Percentiles rank a stretch among this genome's conserved stretches.
Conservation (phyloP, 2,113 vertebrate genomes). For the Cricetomys ansorgei region DNA sequence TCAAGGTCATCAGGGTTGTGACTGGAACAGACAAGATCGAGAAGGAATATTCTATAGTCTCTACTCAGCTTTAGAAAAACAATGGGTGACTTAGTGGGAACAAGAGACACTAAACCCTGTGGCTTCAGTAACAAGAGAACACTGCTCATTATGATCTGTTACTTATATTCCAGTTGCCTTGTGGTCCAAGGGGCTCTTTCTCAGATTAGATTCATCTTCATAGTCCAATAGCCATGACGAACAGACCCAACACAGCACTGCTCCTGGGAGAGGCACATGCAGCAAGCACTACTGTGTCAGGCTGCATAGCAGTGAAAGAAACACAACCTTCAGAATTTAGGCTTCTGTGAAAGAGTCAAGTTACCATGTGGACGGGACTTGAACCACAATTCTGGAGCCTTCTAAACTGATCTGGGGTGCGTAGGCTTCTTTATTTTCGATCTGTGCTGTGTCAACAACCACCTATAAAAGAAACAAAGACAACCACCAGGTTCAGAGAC, state of each 20-base stretch:
- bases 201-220: neutral
- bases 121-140: neutral
- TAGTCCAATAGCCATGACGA: neutral
- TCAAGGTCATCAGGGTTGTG: conserved; percentile 14
- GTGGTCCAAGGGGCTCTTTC: conserved; percentile 11
- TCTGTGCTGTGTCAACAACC: conserved; percentile 99
- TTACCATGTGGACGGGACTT: conserved; percentile 99
- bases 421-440: conserved; percentile 98
- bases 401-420: conserved; percentile 98
- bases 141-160: neutral
- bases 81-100: neutral
- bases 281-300: neutral
- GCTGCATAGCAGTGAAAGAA: neutral
- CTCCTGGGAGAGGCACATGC: neutral
- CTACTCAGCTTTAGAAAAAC: conserved; percentile 13
- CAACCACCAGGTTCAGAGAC: conserved; percentile 41
- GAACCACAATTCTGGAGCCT: conserved; percentile 96
- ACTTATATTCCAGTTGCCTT: neutral
- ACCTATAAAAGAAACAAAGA: conserved; percentile 88
- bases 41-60: conserved; percentile 32
- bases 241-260: neutral
- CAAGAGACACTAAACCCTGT: conserved; percentile 8
- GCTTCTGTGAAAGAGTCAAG: conserved; percentile 40
- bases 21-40: neutral
- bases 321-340: neutral